Evolutionary conservation across 2,797 vertebrate genomes (phyloP).

Genomic region (Anomalospiza imberbis): DNA sequence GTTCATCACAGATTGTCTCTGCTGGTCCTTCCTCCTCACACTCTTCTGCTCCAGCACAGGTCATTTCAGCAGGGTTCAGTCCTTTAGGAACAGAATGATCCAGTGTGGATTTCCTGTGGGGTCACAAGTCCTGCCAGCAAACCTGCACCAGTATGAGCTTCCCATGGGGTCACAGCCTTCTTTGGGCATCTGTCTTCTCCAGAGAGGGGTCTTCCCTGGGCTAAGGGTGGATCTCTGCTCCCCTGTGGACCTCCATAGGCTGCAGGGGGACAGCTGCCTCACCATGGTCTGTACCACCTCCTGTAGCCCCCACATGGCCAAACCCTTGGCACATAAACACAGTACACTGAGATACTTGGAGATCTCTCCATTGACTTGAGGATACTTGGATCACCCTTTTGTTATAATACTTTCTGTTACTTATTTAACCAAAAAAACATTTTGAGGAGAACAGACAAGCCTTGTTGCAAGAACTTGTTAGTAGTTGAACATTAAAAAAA

Average conservation of each 20-base stretch:
- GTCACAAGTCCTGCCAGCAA: neutral
- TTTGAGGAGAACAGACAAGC: neutral
- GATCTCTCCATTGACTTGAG: neutral
- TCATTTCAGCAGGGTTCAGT: neutral
- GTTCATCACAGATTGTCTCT: neutral
- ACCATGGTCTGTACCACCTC: neutral
- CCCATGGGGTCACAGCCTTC: neutral
- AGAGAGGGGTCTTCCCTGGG: rapidly evolving
- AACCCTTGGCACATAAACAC: neutral
- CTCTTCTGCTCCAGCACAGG: neutral
- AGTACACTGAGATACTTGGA: neutral
- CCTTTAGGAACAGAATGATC: neutral
- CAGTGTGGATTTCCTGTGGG: neutral
- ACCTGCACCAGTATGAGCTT: neutral
- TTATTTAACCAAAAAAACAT: neutral
- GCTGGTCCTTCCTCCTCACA: neutral
- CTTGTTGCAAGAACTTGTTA: neutral
- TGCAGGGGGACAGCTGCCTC: neutral
- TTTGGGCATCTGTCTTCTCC: neutral
- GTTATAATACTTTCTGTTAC: neutral
- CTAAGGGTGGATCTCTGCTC: neutral
- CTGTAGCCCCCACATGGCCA: neutral
- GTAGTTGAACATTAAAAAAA: neutral
- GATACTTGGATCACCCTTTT: neutral
- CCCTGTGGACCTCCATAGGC: neutral